Evolutionary conservation across 2,888 invertebrate species (phyloP).

Genomic region (Acanthopleura granulata): DNA sequence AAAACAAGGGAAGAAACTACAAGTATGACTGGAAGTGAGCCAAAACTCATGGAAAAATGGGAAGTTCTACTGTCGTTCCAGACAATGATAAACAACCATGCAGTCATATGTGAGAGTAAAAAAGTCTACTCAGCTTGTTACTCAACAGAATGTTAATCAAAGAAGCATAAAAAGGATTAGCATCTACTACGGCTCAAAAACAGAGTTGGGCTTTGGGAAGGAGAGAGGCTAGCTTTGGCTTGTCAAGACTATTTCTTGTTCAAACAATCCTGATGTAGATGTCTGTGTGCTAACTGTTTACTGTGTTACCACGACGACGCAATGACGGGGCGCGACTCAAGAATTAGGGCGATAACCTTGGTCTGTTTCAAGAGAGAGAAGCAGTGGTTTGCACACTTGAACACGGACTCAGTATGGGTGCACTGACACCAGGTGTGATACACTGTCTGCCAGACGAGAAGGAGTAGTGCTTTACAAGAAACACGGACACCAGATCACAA

Average conservation of each 20-base stretch:
- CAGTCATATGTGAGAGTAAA: slow-evolving; percentile 14
- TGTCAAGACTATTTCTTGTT: slow-evolving; percentile 15
- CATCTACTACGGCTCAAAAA: background rate
- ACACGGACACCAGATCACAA: no score
- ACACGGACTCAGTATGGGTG: no score
- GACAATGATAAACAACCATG: slow-evolving; percentile 15
- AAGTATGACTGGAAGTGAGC: background rate
- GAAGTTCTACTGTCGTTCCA: background rate
- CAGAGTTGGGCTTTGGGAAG: background rate
- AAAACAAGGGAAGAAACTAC: background rate
- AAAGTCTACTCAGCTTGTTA: slow-evolving; percentile 13
- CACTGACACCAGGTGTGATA: no score
- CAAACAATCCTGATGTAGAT: slow-evolving; percentile 18
- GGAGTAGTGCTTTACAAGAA: no score
- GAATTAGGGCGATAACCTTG: background rate
- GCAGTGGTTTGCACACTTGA: no score
- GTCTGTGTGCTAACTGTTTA: background rate
- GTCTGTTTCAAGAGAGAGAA: no score
- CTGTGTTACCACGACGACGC: slow-evolving; percentile 7
- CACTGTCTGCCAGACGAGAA: no score
- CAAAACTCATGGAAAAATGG: background rate
- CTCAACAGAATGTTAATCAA: slow-evolving; percentile 14
- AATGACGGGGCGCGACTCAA: background rate
- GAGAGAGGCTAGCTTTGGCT: slow-evolving; percentile 1
- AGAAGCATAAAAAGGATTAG: slow-evolving; percentile 15